Conservation (phyloP, 1,140 invertebrate species). For the Hyles vespertilio region DNA sequence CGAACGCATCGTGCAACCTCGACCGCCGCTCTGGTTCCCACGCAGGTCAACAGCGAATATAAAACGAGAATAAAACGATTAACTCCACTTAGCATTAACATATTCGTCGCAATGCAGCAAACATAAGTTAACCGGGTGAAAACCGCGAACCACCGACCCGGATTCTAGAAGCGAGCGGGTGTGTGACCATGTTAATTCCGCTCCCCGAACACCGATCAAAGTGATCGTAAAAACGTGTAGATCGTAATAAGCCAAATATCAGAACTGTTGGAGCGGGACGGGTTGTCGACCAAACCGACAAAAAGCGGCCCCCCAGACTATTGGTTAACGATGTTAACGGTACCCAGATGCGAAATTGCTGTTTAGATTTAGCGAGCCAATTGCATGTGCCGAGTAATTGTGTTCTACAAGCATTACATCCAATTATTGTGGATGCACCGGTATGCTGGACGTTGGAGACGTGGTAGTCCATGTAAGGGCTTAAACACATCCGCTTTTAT, state of each 20-base stretch:
- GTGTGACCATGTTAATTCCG: too few relatives aligned
- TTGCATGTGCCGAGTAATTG: conserved; percentile 13
- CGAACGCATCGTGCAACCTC: too few relatives aligned
- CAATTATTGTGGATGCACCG: conserved; percentile 14
- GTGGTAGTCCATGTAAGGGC: too few relatives aligned
- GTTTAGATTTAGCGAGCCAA: conserved; percentile 17
- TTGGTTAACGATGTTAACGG: conserved; percentile 16
- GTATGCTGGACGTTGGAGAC: too few relatives aligned
- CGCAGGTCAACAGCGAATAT: background rate
- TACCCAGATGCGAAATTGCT: conserved; percentile 19
- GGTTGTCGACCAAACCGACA: conserved; percentile 18
- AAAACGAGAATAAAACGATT: too few relatives aligned
- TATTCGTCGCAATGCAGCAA: too few relatives aligned
- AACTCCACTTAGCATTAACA: too few relatives aligned
- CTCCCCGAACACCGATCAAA: conserved; percentile 8
- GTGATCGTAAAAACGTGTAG: conserved; percentile 1
- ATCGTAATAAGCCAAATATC: conserved; percentile 8
- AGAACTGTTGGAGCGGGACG: conserved; percentile 10
- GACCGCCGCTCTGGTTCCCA: background rate
- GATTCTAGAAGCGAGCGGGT: too few relatives aligned
- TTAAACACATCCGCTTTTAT: too few relatives aligned
- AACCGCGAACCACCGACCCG: too few relatives aligned
- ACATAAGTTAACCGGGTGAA: too few relatives aligned
- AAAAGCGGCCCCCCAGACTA: conserved; percentile 8
- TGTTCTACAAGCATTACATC: conserved; percentile 11